These are phyloP conservation scores for Oxyscelio sp. DNA, from an alignment of 2,888 invertebrate species.

Conservation along the genomic window DNA sequence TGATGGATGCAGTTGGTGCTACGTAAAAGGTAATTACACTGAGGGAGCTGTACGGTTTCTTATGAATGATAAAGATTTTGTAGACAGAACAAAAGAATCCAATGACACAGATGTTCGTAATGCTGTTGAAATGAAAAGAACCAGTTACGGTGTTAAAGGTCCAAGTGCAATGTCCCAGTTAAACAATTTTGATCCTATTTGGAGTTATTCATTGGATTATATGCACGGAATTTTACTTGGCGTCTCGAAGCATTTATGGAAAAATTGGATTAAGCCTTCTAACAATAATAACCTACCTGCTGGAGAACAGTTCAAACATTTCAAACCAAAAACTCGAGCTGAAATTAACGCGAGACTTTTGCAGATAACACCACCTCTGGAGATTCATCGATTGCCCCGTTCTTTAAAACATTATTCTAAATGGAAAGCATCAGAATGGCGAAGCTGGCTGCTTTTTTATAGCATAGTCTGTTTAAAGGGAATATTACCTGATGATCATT, in stretches of 20 bases:
- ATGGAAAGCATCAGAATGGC: conserved; percentile 2
- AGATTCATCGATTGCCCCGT: not conserved
- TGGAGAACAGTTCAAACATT: not conserved
- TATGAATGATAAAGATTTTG: not conserved
- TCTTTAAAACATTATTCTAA: not conserved
- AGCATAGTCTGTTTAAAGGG: not conserved
- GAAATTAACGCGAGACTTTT: not conserved
- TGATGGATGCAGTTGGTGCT: conserved; percentile 14
- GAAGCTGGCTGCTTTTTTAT: not conserved
- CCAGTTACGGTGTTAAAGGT: conserved; percentile 16
- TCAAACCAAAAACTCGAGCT: not conserved
- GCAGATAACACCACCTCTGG: not conserved
- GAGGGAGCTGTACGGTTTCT: conserved; percentile 8
- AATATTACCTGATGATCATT: too few relatives aligned
- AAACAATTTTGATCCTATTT: conserved; percentile 22
- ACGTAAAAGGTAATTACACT: not conserved
- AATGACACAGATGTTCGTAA: not conserved
- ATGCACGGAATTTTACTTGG: conserved; percentile 32
- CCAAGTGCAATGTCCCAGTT: not conserved
- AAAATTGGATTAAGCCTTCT: not conserved
- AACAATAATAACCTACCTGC: too few relatives aligned
- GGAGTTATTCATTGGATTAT: conserved; percentile 26
- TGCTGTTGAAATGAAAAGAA: not conserved
- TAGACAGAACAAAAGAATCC: not conserved
- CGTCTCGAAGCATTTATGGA: not conserved